These are phyloP conservation scores for Orchesella cincta DNA, from an alignment of 1,140 invertebrate genomes.

Conservation along the genomic window DNA sequence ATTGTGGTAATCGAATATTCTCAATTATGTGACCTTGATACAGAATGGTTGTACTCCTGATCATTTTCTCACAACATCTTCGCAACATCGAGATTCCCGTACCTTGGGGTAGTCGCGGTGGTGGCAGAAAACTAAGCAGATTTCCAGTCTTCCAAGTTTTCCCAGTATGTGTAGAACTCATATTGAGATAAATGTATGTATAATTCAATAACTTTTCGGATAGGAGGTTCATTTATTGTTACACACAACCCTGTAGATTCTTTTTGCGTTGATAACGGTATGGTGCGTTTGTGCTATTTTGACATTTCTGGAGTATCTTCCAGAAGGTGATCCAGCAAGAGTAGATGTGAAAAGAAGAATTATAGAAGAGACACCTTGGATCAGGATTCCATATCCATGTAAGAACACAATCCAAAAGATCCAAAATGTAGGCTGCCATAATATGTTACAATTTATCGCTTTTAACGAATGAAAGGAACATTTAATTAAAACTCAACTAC, in stretches of 20 bases:
- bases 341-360: constrained; percentile 76
- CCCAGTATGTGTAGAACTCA: constrained; percentile 64
- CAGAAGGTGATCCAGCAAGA: constrained; percentile 69
- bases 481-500: background rate
- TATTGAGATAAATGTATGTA: constrained; percentile 26
- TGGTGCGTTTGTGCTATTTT: constrained; percentile 76
- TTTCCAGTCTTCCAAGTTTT: constrained; percentile 80
- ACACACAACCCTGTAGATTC: constrained; percentile 70
- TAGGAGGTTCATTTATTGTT: background rate
- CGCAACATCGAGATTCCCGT: constrained; percentile 69
- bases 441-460: background rate
- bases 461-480: background rate
- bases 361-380: constrained; percentile 75
- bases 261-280: constrained; percentile 76
- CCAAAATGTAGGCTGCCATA: too few relatives aligned
- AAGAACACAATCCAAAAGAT: too few relatives aligned
- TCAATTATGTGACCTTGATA: too few relatives aligned
- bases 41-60: constrained; percentile 77
- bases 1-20: too few relatives aligned
- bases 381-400: constrained; percentile 79
- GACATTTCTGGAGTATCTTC: constrained; percentile 62
- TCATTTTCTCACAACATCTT: constrained; percentile 79
- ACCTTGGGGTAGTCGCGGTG: constrained; percentile 62
- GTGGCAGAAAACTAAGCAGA: constrained; percentile 63
- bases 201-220: constrained; percentile 23